Evolutionary conservation across 2,113 vertebrate genomes (phyloP).

Genomic region (Marmota monax): DNA sequence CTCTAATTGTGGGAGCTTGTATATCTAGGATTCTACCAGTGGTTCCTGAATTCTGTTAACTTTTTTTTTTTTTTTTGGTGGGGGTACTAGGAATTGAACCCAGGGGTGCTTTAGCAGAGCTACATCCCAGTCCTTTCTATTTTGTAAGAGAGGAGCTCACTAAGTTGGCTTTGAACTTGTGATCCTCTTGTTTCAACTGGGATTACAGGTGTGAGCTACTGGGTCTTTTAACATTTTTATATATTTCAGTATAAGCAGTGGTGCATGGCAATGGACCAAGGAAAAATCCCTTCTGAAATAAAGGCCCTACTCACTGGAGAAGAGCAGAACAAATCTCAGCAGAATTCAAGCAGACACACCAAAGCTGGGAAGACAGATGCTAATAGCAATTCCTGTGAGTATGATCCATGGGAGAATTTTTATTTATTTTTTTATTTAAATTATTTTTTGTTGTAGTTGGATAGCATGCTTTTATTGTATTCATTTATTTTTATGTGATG

Average conservation of each 20-base stretch:
- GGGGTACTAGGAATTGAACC: no score
- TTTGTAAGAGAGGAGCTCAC: no score
- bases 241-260: slow-evolving; percentile 97
- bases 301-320: slow-evolving; percentile 97
- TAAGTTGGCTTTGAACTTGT: no score
- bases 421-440: not conserved
- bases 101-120: no score
- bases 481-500: no score
- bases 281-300: slow-evolving; percentile 99
- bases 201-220: no score
- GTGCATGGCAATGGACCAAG: slow-evolving; percentile 99
- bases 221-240: slow-evolving; percentile 53
- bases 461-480: no score
- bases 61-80: no score
- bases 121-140: no score
- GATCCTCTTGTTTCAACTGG: no score
- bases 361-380: slow-evolving; percentile 90
- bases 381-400: slow-evolving; percentile 89
- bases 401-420: not conserved
- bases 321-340: slow-evolving; percentile 91
- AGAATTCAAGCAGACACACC: slow-evolving; percentile 87
- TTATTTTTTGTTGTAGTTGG: no score
- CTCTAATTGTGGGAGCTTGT: not conserved
- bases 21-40: not conserved
- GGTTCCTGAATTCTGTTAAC: not conserved